phyloP scores from a whole-genome alignment of 2,113 vertebrate species.

The Macquaria ambigua region DNA sequence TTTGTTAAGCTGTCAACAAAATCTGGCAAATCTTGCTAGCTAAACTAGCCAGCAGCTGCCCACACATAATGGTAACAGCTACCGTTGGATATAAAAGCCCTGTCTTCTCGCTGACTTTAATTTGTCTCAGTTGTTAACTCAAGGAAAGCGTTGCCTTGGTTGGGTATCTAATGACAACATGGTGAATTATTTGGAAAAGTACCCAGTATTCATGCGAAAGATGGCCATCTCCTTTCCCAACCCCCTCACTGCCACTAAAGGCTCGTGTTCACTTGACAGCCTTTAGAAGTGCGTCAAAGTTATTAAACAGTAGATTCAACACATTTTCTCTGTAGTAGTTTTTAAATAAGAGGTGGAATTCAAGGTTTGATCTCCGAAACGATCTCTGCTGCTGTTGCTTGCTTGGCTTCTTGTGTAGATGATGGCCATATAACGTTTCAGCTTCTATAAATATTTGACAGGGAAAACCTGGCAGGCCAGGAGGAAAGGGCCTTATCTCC shows the following conservation, averaged over 20 bases:
- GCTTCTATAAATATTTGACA: slow-evolving; percentile 84
- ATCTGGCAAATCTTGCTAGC: slow-evolving; percentile 38
- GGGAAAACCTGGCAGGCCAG: slow-evolving; percentile 71
- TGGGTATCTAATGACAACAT: slow-evolving; percentile 38
- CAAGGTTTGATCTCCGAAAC: slow-evolving; percentile 9
- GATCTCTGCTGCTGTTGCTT: slow-evolving; percentile 10
- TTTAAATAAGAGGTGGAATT: not conserved
- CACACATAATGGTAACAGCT: not conserved
- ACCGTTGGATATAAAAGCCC: not conserved
- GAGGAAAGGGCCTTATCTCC: slow-evolving; percentile 67
- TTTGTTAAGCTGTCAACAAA: slow-evolving; percentile 69
- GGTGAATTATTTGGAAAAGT: slow-evolving; percentile 64
- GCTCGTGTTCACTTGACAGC: slow-evolving; percentile 29
- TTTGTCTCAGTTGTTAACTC: slow-evolving; percentile 1
- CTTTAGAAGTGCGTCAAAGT: slow-evolving; percentile 35
- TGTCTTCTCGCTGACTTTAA: not conserved
- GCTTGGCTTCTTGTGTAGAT: slow-evolving; percentile 33
- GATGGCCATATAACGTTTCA: slow-evolving; percentile 80
- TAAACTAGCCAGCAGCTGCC: slow-evolving; percentile 50
- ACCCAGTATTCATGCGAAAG: slow-evolving; percentile 48
- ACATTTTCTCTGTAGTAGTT: not conserved
- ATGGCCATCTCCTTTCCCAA: slow-evolving; percentile 33
- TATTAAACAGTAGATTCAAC: not conserved
- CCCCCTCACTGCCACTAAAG: slow-evolving; percentile 39
- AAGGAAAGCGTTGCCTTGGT: not conserved